A percentile compares a stretch with the other conserved stretches of the same genome.
Evolutionary conservation across 2,113 vertebrate species (phyloP).

Genomic region (Abramis brama): DNA sequence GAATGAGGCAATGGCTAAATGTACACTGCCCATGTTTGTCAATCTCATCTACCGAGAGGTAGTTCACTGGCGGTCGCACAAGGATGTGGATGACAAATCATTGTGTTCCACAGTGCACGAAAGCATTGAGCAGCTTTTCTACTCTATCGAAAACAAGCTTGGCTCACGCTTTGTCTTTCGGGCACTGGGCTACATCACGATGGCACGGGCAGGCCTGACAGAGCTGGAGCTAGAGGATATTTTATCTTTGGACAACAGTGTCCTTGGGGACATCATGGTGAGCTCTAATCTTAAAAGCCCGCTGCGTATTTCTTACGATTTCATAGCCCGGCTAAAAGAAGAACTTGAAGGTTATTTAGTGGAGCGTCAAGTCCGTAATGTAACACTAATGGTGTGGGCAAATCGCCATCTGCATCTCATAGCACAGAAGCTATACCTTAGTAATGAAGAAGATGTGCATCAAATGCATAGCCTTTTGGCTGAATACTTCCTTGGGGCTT

Average conservation of each 20-base stretch:
- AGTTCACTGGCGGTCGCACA: constrained; percentile 94
- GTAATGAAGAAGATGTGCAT: constrained; percentile 86
- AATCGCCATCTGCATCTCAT: constrained; percentile 96
- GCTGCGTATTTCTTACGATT: constrained; percentile 88
- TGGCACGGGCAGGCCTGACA: constrained; percentile 92
- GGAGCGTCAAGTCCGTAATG: constrained; percentile 91
- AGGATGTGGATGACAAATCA: constrained; percentile 93
- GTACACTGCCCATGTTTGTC: constrained; percentile 97
- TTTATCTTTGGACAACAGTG: constrained; percentile 93
- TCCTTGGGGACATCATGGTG: constrained; percentile 87
- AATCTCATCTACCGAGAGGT: constrained; percentile 97
- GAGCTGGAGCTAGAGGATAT: constrained; percentile 97
- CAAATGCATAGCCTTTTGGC: constrained; percentile 96
- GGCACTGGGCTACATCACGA: constrained; percentile 95
- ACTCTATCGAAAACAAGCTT: constrained; percentile 89
- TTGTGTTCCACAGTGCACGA: constrained; percentile 95
- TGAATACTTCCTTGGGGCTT: constrained; percentile 95
- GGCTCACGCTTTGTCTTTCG: constrained; percentile 89
- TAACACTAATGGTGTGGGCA: constrained; percentile 94
- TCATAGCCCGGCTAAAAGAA: constrained; percentile 92
- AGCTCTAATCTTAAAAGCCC: constrained; percentile 83
- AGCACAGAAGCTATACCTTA: constrained; percentile 94
- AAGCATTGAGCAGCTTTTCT: constrained; percentile 96
- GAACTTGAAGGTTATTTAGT: constrained; percentile 93
- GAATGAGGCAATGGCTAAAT: constrained; percentile 94